These are phyloP conservation scores for Pheosia tremula DNA, from an alignment of 2,888 invertebrate genomes.

Conservation along the genomic window DNA sequence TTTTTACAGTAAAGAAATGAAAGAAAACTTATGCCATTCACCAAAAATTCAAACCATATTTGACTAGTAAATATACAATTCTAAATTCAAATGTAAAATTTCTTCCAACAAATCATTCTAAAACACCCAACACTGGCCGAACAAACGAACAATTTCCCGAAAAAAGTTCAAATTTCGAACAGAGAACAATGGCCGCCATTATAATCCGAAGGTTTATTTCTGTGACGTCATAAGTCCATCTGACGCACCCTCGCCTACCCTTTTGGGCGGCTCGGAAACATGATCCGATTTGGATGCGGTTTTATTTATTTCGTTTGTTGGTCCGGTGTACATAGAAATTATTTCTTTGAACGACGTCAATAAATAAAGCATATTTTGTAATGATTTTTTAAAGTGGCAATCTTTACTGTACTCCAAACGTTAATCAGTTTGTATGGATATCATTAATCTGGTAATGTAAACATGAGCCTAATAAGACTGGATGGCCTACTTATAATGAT, in stretches of 20 bases:
- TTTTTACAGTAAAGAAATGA: no score
- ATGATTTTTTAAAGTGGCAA: no score
- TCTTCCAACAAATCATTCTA: not conserved
- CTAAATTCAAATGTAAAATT: not conserved
- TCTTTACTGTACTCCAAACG: no score
- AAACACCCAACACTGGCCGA: slow-evolving; percentile 5
- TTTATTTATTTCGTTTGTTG: no score
- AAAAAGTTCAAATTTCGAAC: slow-evolving; percentile 19
- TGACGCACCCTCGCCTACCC: slow-evolving; percentile 24
- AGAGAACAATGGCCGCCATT: slow-evolving; percentile 32
- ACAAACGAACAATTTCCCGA: slow-evolving; percentile 16
- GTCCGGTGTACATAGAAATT: not conserved
- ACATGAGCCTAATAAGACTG: no score
- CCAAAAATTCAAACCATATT: not conserved
- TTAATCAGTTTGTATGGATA: no score
- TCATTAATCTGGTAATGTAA: no score
- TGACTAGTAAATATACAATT: not conserved
- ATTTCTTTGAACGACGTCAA: no score
- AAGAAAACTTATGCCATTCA: not conserved
- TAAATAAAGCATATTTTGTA: no score
- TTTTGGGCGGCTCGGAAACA: slow-evolving; percentile 9
- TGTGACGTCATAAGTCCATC: slow-evolving; percentile 53
- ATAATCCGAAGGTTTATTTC: slow-evolving; percentile 36
- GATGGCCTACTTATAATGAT: no score
- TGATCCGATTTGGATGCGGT: not conserved